phyloP scores from a whole-genome alignment of 1,140 invertebrate species.

The Nylanderia fulva region DNA sequence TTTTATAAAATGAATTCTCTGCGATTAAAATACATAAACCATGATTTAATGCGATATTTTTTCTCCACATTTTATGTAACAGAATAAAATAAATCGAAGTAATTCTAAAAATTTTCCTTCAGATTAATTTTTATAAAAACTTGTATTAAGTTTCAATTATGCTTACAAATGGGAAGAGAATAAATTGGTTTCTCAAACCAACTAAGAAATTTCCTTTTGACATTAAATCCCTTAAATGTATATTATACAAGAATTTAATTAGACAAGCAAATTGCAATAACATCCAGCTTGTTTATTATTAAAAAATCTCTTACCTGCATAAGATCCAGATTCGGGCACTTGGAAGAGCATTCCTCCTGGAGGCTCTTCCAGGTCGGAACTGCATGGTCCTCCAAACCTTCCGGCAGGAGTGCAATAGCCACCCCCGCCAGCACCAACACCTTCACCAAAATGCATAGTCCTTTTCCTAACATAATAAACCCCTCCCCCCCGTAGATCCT shows the following conservation, averaged over 20 bases:
- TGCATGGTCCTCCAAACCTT: conserved; percentile 72
- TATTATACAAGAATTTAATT: neutral
- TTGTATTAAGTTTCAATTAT: too few relatives aligned
- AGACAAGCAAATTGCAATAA: neutral
- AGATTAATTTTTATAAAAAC: too few relatives aligned
- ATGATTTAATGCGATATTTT: neutral
- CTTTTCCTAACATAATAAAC: conserved; percentile 83
- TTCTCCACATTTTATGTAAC: neutral
- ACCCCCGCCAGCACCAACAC: conserved; percentile 77
- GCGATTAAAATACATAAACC: neutral
- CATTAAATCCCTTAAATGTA: neutral
- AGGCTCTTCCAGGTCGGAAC: conserved; percentile 75
- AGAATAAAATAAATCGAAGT: neutral
- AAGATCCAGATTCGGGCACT: conserved; percentile 81
- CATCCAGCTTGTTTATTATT: neutral
- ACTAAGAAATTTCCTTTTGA: neutral
- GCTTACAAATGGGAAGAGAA: too few relatives aligned
- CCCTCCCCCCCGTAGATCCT: conserved; percentile 51
- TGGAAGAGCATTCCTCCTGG: conserved; percentile 81
- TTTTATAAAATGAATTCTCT: neutral
- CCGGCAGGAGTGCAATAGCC: conserved; percentile 76
- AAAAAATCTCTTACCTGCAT: conserved; percentile 75
- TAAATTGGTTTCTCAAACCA: neutral
- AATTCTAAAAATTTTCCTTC: neutral
- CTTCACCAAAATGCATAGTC: conserved; percentile 79